Evolutionary conservation across 2,888 invertebrate genomes (phyloP), one percentile per base, ranked within the genome.

Genomic region (Junonia oenone): DNA sequence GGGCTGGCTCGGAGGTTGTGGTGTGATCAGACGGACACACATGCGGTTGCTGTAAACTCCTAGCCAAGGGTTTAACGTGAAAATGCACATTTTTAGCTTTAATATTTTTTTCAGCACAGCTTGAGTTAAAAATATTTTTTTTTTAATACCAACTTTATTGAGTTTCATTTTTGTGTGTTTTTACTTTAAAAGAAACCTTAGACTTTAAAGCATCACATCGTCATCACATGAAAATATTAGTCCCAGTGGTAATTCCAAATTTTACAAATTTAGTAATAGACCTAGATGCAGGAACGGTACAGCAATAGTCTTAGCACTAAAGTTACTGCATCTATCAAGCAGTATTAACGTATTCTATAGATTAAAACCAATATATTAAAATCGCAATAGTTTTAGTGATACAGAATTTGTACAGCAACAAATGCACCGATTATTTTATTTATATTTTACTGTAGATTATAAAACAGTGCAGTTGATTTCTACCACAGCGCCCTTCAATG

Each of bases 21-120:
- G 61, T 37, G 47, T 33, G 43, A 26, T 26, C 43, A 43, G 43
- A 22, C 6, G 43, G 26, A 43, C 26, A 58, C 38, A 55, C 54
- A 56, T 50, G 45, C 47, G 47, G 52, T 29, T 37, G 50, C 52
- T 47, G 31, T 22, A 38, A 26, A 52, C 59, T 55, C 48, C 57
- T 43, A 46, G 51, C 56, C 51, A 50, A 49, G 29, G 71, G 71
- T 75, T 76, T 76, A 72, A 75, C 64, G 73, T 75, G 72, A 74
- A 76, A 78, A 78, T 72, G 84, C 88, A 87, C 87, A 88, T 83
- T 76, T 77, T 80, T 81, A 83, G 85, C 83, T 83, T 82, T 83
- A 85, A 81, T 73, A 73, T 50, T 69, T 70, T 73, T 68, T 75
- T 69, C 80, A 80, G 79, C 82, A 81, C 81, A 81, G 77, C 73